A percentile compares a stretch with the other conserved stretches of the same genome.
Conservation (phyloP, 2,113 vertebrate genomes). For the Micronycteris hirsuta region DNA sequence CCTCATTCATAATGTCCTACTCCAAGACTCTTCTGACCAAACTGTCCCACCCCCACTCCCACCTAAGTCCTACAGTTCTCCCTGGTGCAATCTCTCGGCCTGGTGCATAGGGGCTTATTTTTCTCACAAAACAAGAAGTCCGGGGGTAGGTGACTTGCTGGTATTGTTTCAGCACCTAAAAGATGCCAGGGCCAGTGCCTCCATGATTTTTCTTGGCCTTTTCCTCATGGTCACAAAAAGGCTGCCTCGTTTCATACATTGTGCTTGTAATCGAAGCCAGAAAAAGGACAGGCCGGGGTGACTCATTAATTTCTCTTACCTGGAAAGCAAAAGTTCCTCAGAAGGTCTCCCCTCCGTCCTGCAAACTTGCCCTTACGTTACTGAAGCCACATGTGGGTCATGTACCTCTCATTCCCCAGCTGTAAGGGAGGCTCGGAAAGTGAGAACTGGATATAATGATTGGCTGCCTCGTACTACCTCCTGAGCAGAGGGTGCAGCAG, state of each 20-base stretch:
- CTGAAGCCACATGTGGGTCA: not conserved
- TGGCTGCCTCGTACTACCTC: not conserved
- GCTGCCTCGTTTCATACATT: not conserved
- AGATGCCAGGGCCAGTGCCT: not conserved
- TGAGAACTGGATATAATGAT: not conserved
- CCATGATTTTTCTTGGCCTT: not conserved
- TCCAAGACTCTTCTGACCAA: not conserved
- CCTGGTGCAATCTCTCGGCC: no score
- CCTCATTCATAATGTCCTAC: not conserved
- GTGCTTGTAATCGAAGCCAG: not conserved
- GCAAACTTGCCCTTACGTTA: not conserved
- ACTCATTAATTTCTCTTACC: not conserved
- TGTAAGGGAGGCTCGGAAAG: not conserved
- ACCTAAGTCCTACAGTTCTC: not conserved
- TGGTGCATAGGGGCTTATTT: not conserved
- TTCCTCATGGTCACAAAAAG: conserved; percentile 21
- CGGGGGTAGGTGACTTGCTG: not conserved
- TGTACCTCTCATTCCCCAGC: not conserved
- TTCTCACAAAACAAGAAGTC: not conserved
- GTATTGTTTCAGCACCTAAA: not conserved
- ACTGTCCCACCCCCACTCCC: not conserved
- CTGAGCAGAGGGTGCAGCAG: not conserved
- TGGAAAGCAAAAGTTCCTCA: not conserved
- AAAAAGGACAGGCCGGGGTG: not conserved
- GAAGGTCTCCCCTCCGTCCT: not conserved